These are phyloP conservation scores for Sylvilagus bachmani DNA, from an alignment of 2,113 vertebrate genomes.

Conservation along the genomic window DNA sequence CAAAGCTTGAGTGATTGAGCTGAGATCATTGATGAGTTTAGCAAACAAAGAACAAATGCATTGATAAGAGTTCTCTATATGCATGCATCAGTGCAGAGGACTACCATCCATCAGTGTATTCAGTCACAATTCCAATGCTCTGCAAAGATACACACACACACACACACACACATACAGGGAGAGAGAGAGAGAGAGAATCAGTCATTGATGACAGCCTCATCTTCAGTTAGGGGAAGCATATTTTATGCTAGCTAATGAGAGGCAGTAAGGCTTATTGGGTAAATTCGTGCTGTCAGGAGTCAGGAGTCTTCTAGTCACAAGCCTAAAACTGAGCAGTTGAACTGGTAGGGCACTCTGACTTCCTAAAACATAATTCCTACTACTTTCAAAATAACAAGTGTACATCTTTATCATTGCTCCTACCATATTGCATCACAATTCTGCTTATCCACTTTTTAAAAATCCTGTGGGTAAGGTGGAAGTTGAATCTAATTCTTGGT, in stretches of 20 bases:
- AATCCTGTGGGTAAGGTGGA: neutral
- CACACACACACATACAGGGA: neutral
- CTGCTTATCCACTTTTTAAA: neutral
- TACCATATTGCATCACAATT: neutral
- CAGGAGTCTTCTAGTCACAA: neutral
- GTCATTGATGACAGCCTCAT: neutral
- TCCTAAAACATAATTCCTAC: neutral
- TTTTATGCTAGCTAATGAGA: neutral
- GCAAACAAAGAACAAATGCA: slow-evolving; percentile 1
- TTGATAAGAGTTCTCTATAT: neutral
- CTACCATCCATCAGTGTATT: neutral
- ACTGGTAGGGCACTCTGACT: neutral
- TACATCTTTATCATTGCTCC: neutral
- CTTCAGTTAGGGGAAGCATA: neutral
- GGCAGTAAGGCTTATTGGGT: neutral
- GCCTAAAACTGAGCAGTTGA: neutral
- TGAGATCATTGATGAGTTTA: neutral
- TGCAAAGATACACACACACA: neutral
- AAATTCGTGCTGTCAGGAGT: neutral
- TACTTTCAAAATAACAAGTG: neutral
- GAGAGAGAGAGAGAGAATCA: neutral
- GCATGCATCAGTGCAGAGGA: neutral
- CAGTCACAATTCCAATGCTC: neutral
- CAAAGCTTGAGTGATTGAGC: neutral
- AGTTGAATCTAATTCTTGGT: neutral